A percentile compares a stretch with the other conserved stretches of the same genome.
phyloP scores from a whole-genome alignment of 2,888 invertebrate genomes.

The Caenorhabditis zanzibari region DNA sequence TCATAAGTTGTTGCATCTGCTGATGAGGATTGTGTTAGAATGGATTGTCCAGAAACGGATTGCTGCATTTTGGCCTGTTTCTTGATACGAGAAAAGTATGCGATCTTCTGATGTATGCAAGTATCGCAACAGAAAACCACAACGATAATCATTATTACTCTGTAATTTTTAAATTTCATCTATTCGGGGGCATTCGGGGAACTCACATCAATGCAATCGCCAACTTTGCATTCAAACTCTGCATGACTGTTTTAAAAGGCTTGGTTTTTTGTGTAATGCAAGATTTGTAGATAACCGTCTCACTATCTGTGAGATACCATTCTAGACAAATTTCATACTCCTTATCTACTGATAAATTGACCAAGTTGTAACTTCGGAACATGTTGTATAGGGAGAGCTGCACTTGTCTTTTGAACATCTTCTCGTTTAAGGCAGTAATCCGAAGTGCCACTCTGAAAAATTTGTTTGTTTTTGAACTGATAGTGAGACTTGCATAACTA shows the following conservation, averaged over 20 bases:
- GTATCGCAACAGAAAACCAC: conserved; percentile 51
- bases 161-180: conserved; percentile 10
- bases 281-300: conserved; percentile 56
- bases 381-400: conserved; percentile 66
- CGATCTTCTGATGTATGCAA: conserved; percentile 42
- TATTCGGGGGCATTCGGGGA: too few species aligned
- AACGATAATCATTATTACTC: conserved; percentile 24
- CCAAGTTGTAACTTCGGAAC: conserved; percentile 69
- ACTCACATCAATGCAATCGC: conserved; percentile 27
- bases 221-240: conserved; percentile 29
- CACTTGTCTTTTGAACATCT: conserved; percentile 60
- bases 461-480: too few species aligned
- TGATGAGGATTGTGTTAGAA: conserved; percentile 58
- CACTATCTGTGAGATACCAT: conserved; percentile 62
- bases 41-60: conserved; percentile 71
- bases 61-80: conserved; percentile 68
- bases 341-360: conserved; percentile 64
- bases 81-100: conserved; percentile 47
- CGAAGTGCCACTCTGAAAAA: conserved; percentile 61
- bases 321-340: conserved; percentile 57
- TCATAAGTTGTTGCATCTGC: conserved; percentile 68
- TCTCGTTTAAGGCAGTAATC: conserved; percentile 56
- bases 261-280: conserved; percentile 52
- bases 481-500: background rate
- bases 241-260: conserved; percentile 43